Base-by-base conservation (phyloP, 2,113 vertebrate genomes). In the Phasianus colchicus region DNA sequence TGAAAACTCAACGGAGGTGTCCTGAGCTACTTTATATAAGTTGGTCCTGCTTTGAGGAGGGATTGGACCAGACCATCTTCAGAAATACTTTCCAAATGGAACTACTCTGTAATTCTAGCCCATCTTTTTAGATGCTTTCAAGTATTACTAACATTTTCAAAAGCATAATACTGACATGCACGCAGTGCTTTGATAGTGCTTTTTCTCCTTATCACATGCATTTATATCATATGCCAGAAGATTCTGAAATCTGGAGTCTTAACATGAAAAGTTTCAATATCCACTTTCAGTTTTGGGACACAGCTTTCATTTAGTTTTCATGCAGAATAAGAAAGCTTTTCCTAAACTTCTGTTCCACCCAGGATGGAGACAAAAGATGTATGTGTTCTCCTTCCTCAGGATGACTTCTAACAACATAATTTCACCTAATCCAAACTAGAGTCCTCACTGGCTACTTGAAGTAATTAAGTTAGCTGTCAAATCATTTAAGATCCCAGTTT, bases 141-240 rank as follows among this genome's bases (percentile, higher is more conserved):
- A 79, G 40, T 57, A 48, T 4, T 79, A 47, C 36, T 67, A 40
- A 18, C 16, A 24, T 10, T 61, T 86, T 65, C 57, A 66, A 63
- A 9, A 84, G 27, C 11, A 0, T 45, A n/a, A 36, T 32, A 50
- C 20, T 13, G 10, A 22, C 0, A 0, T 60, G 24, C 47, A 82
- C 12, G 67, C 47, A 81, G 10, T 55, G 57, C 57, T 74, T 91
- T 45, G 25, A 48, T 83, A 88, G 83, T 72, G 36, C 13, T 40
- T 71, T 78, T 66, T 54, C 34, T 86, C 15, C 24, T 73, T 7
- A n/a, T 60, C 5, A 36, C 2, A 2, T 61, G 27, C 10, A 16
- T 60, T 61, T 74, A 57, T 63, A 78, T 74, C 5, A 50, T 6
- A 3, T 55, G 27, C 47, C 82, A 50, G 45, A 13, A 66, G 9